Conservation (phyloP, 2,888 invertebrate genomes). For the Eueremaeus valkanovi region DNA sequence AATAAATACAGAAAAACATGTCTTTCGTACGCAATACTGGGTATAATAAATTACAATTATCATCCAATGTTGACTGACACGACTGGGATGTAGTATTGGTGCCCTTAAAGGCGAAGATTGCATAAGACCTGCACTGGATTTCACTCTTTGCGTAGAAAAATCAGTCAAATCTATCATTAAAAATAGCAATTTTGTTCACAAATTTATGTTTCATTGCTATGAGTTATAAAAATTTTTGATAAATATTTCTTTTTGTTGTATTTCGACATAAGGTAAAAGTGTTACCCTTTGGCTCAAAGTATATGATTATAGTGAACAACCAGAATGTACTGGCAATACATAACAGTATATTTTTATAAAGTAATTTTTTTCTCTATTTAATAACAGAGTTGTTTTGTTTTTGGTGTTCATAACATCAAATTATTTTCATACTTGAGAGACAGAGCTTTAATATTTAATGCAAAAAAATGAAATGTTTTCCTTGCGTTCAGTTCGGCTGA, state of each 20-base stretch:
- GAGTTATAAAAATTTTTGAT: no score
- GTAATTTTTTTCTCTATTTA: background rate
- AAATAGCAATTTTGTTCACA: background rate
- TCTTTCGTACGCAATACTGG: background rate
- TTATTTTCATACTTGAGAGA: slow-evolving; percentile 23
- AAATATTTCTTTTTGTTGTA: no score
- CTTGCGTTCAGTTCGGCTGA: background rate
- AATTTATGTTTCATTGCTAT: no score
- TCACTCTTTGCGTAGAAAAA: slow-evolving; percentile 1
- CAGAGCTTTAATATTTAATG: slow-evolving; percentile 6
- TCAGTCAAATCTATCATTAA: slow-evolving; percentile 21
- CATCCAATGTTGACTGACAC: slow-evolving; percentile 18
- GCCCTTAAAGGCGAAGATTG: background rate
- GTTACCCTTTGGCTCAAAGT: slow-evolving; percentile 24
- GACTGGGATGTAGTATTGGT: background rate
- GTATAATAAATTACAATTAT: slow-evolving; percentile 32
- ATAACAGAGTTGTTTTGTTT: slow-evolving; percentile 1
- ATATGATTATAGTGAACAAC: background rate
- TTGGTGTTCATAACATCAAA: slow-evolving; percentile 6
- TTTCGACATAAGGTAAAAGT: slow-evolving; percentile 11
- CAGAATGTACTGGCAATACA: background rate
- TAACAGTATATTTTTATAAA: background rate
- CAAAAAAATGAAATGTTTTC: background rate
- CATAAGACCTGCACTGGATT: background rate
- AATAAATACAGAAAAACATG: background rate